Conservation (phyloP, 1,140 invertebrate species). For the Episyrphus balteatus region DNA sequence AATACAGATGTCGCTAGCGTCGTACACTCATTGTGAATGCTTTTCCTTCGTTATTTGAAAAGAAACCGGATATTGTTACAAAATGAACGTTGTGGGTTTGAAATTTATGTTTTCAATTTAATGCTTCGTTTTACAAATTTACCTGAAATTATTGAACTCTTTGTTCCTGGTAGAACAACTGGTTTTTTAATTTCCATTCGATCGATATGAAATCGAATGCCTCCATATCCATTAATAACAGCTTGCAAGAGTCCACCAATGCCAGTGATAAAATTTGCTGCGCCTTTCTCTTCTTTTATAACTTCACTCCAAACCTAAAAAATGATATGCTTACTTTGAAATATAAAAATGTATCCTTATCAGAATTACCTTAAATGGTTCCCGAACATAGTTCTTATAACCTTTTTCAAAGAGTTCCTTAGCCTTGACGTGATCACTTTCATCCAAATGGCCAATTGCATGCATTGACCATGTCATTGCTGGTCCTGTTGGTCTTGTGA, state of each 20-base stretch:
- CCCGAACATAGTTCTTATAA: constrained; percentile 41
- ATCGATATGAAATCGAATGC: constrained; percentile 38
- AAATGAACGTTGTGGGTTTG: too few relatives aligned
- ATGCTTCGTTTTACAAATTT: too few relatives aligned
- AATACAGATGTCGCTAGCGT: too few relatives aligned
- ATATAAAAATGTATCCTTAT: not conserved
- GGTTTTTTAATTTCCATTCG: not conserved
- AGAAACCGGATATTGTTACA: too few relatives aligned
- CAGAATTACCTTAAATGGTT: constrained; percentile 42
- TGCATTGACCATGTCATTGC: constrained; percentile 51
- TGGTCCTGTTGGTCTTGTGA: constrained; percentile 40
- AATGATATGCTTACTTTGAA: not conserved
- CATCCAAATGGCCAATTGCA: constrained; percentile 38
- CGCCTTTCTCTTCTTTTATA: constrained; percentile 38
- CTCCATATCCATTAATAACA: constrained; percentile 43
- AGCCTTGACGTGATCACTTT: constrained; percentile 32
- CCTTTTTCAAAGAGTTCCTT: constrained; percentile 39
- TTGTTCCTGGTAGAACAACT: not conserved
- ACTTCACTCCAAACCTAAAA: constrained; percentile 43
- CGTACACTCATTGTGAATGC: too few relatives aligned
- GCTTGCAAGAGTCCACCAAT: constrained; percentile 47
- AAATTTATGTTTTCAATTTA: too few relatives aligned
- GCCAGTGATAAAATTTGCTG: constrained; percentile 45
- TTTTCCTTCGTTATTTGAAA: too few relatives aligned
- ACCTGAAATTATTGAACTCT: not conserved